Evolutionary conservation across 2,113 vertebrate species (phyloP).

Genomic region (Columba janthina): DNA sequence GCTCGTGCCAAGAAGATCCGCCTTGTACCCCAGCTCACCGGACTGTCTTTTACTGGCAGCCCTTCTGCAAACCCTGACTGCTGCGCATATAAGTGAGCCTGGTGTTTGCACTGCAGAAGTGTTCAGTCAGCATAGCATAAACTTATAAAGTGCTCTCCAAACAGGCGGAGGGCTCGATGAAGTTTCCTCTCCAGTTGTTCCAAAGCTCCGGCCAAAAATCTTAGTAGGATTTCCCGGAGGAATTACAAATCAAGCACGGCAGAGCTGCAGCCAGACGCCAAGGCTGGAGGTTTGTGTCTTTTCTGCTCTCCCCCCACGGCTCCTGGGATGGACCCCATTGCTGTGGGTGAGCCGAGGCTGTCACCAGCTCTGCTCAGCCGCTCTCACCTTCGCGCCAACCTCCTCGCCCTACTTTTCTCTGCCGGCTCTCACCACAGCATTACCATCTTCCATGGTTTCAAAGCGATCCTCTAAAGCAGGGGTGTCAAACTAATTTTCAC

Average conservation of each 20-base stretch:
- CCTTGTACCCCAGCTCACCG: neutral
- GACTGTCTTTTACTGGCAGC: neutral
- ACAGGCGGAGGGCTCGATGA: slow-evolving; percentile 28
- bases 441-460: neutral
- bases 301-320: neutral
- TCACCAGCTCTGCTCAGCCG: neutral
- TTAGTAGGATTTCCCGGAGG: slow-evolving; percentile 40
- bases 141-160: slow-evolving; percentile 48
- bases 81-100: neutral
- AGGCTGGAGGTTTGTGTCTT: neutral
- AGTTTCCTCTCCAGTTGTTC: slow-evolving; percentile 61
- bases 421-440: neutral
- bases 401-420: neutral
- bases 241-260: neutral
- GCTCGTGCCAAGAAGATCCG: neutral
- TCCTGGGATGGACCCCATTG: neutral
- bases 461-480: neutral
- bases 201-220: slow-evolving; percentile 54
- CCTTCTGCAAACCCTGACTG: neutral
- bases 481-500: too few species aligned
- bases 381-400: neutral
- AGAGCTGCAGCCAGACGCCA: neutral
- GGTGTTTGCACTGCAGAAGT: slow-evolving; percentile 42
- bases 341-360: neutral
- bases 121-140: slow-evolving; percentile 55